Base-by-base conservation (phyloP, 2,888 invertebrate genomes). In the Dendrolimus pini region DNA sequence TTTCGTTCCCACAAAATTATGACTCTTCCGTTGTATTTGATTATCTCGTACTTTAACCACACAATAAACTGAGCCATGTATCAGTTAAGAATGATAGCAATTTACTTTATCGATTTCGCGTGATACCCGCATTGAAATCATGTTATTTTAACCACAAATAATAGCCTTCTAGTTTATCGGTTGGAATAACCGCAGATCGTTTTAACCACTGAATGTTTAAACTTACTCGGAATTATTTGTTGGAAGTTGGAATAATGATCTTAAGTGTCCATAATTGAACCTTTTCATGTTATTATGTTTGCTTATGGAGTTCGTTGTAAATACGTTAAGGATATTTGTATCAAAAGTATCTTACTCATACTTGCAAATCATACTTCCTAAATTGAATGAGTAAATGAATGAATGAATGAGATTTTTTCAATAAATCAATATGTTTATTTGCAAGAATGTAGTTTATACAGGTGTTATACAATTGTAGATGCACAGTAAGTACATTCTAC, bases 51-150 rank as follows among this genome's bases (percentile, higher is more conserved):
- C 42, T 47, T 55, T 9, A 42, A 42, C n/a, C 13, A 10, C 41
- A 41, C 42, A 57, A 30, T 47, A 47, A 47, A 47, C 47, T 9
- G 47, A 47, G 9, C 56, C 54, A 41, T 55, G 42, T 41, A 58
- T 58, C 56, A 55, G 55, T 58, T 55, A 18, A 53, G 53, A 47
- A 52, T 41, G 47, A 47, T 47, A 47, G 47, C 47, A 10, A 47
- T 47, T 30, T 6, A 30, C 30, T 47, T 10, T 47, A 47, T 47
- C 47, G 47, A 47, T 47, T 47, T 12, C 12, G 47, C 47, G 47
- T 47, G 47, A 47, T 47, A 47, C 47, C 47, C 9, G 12, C 47
- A 47, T 47, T 47, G 47, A 47, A 9, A 10, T 6, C 9, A 47
- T 12, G 47, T 47, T 47, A 47, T 8, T 47, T 47, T 47, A 47